phyloP scores from a whole-genome alignment of 2,113 vertebrate species.

The Lepidothrix coronata region DNA sequence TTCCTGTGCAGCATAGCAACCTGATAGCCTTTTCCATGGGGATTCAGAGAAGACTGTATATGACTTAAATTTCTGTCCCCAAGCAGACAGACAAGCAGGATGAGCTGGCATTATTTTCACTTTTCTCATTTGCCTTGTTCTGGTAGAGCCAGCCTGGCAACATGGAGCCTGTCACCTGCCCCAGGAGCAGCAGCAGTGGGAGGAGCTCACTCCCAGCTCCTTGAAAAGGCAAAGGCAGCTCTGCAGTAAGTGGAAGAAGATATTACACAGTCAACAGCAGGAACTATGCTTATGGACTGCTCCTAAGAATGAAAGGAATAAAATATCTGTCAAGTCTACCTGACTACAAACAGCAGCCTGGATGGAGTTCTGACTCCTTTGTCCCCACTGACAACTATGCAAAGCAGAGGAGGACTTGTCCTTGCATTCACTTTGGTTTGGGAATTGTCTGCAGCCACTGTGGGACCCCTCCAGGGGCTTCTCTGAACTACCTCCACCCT shows the following conservation, averaged over 20 bases:
- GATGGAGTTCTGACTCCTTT: background rate
- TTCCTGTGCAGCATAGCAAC: background rate
- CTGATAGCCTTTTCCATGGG: fast-evolving
- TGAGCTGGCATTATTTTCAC: background rate
- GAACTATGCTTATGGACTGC: fast-evolving
- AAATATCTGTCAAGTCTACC: background rate
- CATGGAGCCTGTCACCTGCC: background rate
- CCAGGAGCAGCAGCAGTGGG: background rate
- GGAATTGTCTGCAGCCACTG: background rate
- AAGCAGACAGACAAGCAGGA: background rate
- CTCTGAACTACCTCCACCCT: background rate
- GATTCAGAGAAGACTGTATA: background rate
- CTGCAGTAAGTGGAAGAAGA: background rate
- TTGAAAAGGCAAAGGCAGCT: background rate
- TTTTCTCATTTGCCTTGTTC: background rate
- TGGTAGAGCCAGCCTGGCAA: background rate
- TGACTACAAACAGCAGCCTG: background rate
- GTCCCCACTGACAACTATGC: fast-evolving
- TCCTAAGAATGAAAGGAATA: background rate
- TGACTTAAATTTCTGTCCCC: background rate
- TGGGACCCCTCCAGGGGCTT: background rate
- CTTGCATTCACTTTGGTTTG: background rate
- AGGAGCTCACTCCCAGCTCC: fast-evolving
- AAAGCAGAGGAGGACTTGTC: background rate
- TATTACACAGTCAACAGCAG: background rate